phyloP scores from a whole-genome alignment of 2,888 invertebrate genomes.

The Teleogryllus oceanicus region DNA sequence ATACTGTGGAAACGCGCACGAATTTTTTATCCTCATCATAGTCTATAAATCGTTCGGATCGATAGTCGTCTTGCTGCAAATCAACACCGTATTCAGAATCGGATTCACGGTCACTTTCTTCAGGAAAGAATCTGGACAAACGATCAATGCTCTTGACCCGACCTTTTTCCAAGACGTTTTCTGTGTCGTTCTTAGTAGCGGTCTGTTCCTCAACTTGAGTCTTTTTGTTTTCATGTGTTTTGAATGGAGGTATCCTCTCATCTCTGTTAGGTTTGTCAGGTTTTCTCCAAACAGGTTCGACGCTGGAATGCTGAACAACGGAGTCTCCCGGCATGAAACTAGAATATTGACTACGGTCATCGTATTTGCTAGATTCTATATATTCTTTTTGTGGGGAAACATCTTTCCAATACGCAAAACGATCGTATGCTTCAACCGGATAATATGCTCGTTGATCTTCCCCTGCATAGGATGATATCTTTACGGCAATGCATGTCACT shows the following conservation, averaged over 20 bases:
- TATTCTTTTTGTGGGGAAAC: not conserved
- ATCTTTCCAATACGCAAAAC: not conserved
- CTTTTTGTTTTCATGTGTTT: slow-evolving; percentile 7
- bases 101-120: not conserved
- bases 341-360: slow-evolving; percentile 3
- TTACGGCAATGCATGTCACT: not conserved
- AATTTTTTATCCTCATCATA: not conserved
- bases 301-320: slow-evolving; percentile 6
- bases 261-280: not conserved
- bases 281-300: slow-evolving; percentile 1
- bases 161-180: not conserved
- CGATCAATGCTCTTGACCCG: not conserved
- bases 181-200: not conserved
- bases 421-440: not conserved
- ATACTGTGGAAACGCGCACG: not conserved
- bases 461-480: not conserved
- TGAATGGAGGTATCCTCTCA: not conserved
- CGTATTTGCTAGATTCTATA: not conserved
- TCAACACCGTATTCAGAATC: not conserved
- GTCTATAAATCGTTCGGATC: not conserved
- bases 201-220: not conserved
- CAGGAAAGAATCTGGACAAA: not conserved
- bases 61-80: not conserved
- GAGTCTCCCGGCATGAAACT: not conserved
- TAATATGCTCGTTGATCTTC: not conserved